phyloP scores from a whole-genome alignment of 2,797 vertebrate species.

The Helarctos malayanus region DNA sequence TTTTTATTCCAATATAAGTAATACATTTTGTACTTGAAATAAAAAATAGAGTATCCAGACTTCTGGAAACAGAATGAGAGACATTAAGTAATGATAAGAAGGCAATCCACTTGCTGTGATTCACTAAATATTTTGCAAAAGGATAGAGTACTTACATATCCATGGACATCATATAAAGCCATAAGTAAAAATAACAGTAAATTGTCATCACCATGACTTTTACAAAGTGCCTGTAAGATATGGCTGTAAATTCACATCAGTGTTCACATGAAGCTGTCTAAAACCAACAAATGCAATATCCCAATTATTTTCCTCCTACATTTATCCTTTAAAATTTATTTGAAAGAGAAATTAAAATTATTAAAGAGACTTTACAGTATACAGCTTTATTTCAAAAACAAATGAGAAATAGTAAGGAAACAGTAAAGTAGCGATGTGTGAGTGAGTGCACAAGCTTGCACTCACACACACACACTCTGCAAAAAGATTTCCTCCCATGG shows the following conservation, averaged over 20 bases:
- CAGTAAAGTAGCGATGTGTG: constrained; percentile 46
- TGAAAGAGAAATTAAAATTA: constrained; percentile 77
- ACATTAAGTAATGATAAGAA: constrained; percentile 70
- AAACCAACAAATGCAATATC: constrained; percentile 62
- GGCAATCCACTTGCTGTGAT: constrained; percentile 21
- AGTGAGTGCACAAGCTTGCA: constrained; percentile 36
- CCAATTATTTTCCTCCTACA: constrained; percentile 52
- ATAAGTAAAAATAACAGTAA: constrained; percentile 66
- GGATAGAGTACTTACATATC: constrained; percentile 75
- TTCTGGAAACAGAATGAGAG: constrained; percentile 44
- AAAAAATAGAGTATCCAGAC: neutral
- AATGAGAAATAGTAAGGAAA: constrained; percentile 78
- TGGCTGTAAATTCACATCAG: constrained; percentile 75
- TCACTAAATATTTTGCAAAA: constrained; percentile 71
- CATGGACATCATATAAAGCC: constrained; percentile 76
- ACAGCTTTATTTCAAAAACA: constrained; percentile 75
- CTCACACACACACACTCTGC: constrained; percentile 58
- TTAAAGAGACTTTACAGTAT: constrained; percentile 77
- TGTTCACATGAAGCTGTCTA: constrained; percentile 59
- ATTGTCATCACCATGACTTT: constrained; percentile 74
- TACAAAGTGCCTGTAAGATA: constrained; percentile 65
- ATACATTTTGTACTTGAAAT: constrained; percentile 50
- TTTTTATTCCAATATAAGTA: constrained; percentile 22
- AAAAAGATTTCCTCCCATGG: constrained; percentile 94
- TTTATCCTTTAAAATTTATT: constrained; percentile 73